These are phyloP conservation scores for Malurus elegans DNA, from an alignment of 2,113 vertebrate species.

Conservation along the genomic window DNA sequence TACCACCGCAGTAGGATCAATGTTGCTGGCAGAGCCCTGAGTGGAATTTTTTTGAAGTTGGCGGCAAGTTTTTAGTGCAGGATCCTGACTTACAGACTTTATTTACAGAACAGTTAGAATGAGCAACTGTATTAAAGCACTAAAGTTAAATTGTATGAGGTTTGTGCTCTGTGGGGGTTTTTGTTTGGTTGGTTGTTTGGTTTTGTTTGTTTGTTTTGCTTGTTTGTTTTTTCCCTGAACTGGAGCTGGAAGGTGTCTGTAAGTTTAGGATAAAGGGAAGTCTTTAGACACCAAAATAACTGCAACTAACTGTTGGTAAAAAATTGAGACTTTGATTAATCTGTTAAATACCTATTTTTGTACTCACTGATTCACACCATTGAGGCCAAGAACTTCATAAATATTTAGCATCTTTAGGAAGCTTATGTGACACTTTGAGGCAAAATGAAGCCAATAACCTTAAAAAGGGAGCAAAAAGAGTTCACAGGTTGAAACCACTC, in stretches of 20 bases:
- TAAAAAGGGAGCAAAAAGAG: background rate
- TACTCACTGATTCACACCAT: background rate
- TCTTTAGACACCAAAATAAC: background rate
- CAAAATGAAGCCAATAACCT: slow-evolving; percentile 31
- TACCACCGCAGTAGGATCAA: slow-evolving; percentile 7
- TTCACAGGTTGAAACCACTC: background rate
- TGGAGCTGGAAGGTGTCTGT: background rate
- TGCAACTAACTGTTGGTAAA: background rate
- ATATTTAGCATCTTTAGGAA: slow-evolving; percentile 34
- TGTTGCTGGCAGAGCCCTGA: background rate
- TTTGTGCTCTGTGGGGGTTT: too few relatives aligned
- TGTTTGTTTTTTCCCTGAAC: background rate
- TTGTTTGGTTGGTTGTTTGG: rapidly evolving
- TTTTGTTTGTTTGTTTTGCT: background rate
- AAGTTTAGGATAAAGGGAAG: background rate
- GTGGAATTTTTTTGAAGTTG: background rate
- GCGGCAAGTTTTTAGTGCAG: background rate
- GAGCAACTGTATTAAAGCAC: background rate
- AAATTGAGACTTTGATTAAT: slow-evolving; percentile 7
- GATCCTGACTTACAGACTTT: background rate
- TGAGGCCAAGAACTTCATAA: background rate
- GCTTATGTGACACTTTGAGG: background rate
- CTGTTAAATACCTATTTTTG: slow-evolving; percentile 19
- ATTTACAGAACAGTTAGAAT: background rate
- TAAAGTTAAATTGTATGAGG: background rate